These are phyloP conservation scores for Laupala kohalensis DNA, from an alignment of 1,140 invertebrate species.

Conservation along the genomic window DNA sequence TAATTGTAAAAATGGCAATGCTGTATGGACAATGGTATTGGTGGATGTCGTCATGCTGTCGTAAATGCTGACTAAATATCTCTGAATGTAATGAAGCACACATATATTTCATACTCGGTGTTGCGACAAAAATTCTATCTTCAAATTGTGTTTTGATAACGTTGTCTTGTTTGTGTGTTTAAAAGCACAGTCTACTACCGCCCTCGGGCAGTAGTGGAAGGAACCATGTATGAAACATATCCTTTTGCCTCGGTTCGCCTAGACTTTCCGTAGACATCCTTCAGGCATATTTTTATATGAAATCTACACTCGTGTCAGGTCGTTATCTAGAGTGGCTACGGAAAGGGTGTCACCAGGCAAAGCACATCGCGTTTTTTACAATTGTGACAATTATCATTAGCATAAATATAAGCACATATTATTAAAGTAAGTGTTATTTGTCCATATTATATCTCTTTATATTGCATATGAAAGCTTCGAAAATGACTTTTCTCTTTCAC, in stretches of 20 bases:
- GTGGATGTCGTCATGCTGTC: neutral
- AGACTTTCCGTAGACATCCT: constrained; percentile 14
- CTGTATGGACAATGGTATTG: constrained; percentile 6
- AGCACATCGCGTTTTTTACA: constrained; percentile 8
- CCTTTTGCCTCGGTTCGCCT: constrained; percentile 8
- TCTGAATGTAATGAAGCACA: neutral
- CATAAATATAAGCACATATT: constrained; percentile 8
- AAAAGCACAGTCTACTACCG: constrained; percentile 4
- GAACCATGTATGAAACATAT: constrained; percentile 14
- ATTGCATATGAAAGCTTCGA: constrained; percentile 3
- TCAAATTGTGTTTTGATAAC: constrained; percentile 8
- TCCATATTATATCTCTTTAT: constrained; percentile 7
- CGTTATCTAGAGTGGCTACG: constrained; percentile 15
- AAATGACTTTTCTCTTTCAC: constrained; percentile 1
- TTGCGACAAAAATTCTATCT: constrained; percentile 4
- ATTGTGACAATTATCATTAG: neutral
- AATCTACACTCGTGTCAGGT: constrained; percentile 13
- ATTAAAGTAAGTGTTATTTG: constrained; percentile 10
- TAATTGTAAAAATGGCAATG: constrained; percentile 1
- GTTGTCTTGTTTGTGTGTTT: constrained; percentile 9
- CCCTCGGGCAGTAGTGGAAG: constrained; percentile 5
- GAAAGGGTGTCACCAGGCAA: constrained; percentile 11
- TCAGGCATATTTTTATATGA: constrained; percentile 11
- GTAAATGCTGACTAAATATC: neutral
- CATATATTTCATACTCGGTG: neutral